Evolutionary conservation across 2,113 vertebrate genomes (phyloP).

Genomic region (Casuarius casuarius): DNA sequence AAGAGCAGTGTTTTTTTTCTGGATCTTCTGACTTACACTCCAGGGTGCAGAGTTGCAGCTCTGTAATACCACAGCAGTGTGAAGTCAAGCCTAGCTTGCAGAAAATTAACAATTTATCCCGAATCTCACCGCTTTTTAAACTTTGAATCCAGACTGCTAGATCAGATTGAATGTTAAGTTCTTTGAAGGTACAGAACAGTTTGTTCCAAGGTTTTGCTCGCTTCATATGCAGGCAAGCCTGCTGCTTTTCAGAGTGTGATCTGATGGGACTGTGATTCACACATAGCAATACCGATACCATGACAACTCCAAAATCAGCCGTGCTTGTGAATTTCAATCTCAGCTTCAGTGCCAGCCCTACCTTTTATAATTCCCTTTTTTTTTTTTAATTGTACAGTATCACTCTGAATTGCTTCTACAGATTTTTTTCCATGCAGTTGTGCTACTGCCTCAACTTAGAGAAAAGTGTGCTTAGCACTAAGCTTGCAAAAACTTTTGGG

Average conservation of each 20-base stretch:
- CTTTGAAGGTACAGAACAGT: constrained; percentile 1
- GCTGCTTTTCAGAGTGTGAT: constrained; percentile 5
- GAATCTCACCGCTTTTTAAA: neutral
- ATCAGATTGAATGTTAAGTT: neutral
- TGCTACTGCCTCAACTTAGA: neutral
- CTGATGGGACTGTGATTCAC: constrained; percentile 27
- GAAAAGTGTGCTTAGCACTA: neutral
- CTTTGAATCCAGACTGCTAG: neutral
- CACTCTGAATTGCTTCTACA: neutral
- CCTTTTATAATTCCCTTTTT: neutral
- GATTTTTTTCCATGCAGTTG: neutral
- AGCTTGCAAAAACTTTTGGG: neutral
- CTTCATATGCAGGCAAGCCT: neutral
- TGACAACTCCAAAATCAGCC: constrained; percentile 36
- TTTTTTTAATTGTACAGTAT: neutral
- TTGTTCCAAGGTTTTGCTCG: neutral
- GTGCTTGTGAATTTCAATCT: constrained; percentile 3
- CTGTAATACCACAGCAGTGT: neutral
- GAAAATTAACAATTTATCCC: neutral
- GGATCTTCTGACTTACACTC: neutral
- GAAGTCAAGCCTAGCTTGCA: neutral
- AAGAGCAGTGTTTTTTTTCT: neutral
- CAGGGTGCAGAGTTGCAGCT: neutral
- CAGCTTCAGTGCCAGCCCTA: neutral
- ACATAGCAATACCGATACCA: constrained; percentile 14